Evolutionary conservation across 92 coral and sea anemone genomes (phyloP).

Genomic region (Palythoa grandis): DNA sequence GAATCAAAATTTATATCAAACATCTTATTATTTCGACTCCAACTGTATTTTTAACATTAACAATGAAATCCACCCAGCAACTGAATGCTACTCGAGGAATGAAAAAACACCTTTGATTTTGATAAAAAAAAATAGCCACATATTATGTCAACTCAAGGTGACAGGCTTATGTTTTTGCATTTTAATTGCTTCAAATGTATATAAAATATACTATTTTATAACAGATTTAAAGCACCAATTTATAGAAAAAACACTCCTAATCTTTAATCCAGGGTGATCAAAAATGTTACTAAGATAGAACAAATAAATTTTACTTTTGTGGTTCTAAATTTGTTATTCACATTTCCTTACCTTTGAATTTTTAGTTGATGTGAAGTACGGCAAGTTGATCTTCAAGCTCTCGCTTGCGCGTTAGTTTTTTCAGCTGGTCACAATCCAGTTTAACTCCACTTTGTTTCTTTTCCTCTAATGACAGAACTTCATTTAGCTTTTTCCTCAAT

Average conservation of each 20-base stretch:
- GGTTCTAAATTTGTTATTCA: not conserved
- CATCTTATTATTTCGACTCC: not conserved
- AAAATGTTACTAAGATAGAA: not conserved
- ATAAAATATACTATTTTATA: not conserved
- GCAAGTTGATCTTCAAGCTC: conserved; percentile 85
- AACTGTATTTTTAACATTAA: not conserved
- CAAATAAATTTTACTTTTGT: not conserved
- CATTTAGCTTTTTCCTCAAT: conserved; percentile 82
- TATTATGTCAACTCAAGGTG: conserved; percentile 28
- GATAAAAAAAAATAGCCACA: not conserved
- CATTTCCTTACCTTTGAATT: conserved; percentile 11
- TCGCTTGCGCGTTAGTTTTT: conserved; percentile 79
- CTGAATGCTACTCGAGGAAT: conserved; percentile 25
- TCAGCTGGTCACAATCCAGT: conserved; percentile 87
- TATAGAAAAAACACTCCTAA: not conserved
- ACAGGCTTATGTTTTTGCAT: not conserved
- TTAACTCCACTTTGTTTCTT: conserved; percentile 67
- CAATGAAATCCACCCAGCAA: conserved; percentile 14
- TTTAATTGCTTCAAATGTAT: not conserved
- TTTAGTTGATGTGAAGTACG: conserved; percentile 55
- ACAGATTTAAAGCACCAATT: not conserved
- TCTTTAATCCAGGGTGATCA: not conserved
- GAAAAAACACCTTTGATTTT: conserved; percentile 5
- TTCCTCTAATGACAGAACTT: conserved; percentile 67
- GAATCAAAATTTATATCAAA: too few species aligned